Conservation (phyloP, 2,113 vertebrate genomes). For the Apodemus sylvaticus region DNA sequence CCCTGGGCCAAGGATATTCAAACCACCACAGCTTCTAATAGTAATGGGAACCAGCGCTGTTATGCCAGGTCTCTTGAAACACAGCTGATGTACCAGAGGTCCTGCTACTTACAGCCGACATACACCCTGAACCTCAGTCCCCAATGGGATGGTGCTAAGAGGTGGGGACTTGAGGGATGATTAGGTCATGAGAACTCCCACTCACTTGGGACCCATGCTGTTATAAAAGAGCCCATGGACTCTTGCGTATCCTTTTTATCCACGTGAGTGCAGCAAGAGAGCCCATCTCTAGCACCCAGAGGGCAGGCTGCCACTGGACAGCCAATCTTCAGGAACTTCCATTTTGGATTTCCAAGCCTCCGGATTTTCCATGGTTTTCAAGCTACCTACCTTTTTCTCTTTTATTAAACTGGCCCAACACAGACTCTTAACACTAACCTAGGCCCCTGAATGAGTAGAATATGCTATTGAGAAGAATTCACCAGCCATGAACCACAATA, state of each 20-base stretch:
- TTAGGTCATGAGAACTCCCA: neutral
- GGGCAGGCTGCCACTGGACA: neutral
- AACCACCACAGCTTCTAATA: neutral
- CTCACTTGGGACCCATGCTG: neutral
- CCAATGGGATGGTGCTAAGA: neutral
- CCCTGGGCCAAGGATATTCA: too few relatives aligned
- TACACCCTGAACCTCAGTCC: neutral
- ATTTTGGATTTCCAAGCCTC: neutral
- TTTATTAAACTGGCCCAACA: neutral
- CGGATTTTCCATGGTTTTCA: neutral
- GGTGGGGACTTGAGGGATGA: neutral
- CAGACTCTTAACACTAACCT: neutral
- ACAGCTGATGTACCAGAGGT: neutral
- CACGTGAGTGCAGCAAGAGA: neutral
- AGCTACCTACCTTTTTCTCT: neutral
- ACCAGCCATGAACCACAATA: neutral
- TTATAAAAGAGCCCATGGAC: neutral
- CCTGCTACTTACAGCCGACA: neutral
- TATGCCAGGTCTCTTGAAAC: neutral
- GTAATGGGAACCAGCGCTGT: neutral
- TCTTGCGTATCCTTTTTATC: neutral
- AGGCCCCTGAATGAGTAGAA: neutral
- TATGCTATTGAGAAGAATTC: neutral
- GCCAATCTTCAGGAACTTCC: neutral
- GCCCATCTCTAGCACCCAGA: neutral